Evolutionary conservation across 2,888 invertebrate genomes (phyloP), one percentile per base, ranked within the genome.

Genomic region (Drosophila percnosoma): DNA sequence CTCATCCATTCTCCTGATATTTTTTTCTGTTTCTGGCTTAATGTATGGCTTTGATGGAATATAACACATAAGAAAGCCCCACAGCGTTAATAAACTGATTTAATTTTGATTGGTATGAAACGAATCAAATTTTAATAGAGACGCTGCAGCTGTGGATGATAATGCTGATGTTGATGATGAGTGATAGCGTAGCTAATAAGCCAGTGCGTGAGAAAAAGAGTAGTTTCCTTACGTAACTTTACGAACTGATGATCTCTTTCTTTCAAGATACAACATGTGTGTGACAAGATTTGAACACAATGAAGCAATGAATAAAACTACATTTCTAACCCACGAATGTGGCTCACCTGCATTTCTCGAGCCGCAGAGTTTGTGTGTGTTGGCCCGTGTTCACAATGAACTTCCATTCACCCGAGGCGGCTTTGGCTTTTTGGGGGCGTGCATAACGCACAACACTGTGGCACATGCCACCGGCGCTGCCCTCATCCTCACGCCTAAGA

Each of bases 321-420:
- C 5, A 3, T 36, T 27, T 36, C 3, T 6, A 36, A 8, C 8
- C 24, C 8, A 45, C 15, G 24, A 24, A 24, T 36, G 34, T 27
- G 10, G 96, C 95, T 94, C 73, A 92, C 92, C 87, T 92, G 94
- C 97, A 97, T 91, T 97, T 97, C 91, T 97, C 97, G 67, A 97
- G 93, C 11, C 97, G 93, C 58, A 97, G 91, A 0, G 97, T 97
- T 93, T 97, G 97, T 10, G 97, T 96, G 87, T 97, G 97, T 75
- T 97, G 96, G 0, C 96, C 97, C 0, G 97, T 96, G 86, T 97
- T 97, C 53, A 97, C 97, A 78, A 97, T 96, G 90, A 96, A 97
- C 90, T 97, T 97, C 97, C 97, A 97, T 80, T 96, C 95, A 0
- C 97, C 97, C 2, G 96, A 95, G 0, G 96, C 96, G 0, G 97